Evolutionary conservation across 2,797 vertebrate species (phyloP).

Genomic region (Selene dorsalis): DNA sequence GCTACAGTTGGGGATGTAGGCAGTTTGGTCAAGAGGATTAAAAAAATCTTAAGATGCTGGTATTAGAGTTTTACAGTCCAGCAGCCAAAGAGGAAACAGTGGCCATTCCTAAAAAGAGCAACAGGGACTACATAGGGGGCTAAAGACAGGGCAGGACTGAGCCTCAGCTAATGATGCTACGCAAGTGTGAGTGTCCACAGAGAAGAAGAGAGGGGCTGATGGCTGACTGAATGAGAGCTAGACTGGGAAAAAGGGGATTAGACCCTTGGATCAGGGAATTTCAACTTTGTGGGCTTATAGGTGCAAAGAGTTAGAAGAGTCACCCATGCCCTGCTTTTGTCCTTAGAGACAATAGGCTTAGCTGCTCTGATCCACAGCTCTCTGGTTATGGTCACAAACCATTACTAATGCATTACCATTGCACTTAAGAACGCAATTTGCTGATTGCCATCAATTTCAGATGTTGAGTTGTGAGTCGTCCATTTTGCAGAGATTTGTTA

Average conservation of each 20-base stretch:
- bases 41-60: conserved; percentile 75
- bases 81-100: conserved; percentile 76
- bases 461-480: conserved; percentile 50
- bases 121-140: conserved; percentile 71
- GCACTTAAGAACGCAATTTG: conserved; percentile 78
- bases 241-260: conserved; percentile 81
- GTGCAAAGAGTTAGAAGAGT: conserved; percentile 77
- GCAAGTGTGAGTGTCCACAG: conserved; percentile 66
- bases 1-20: conserved; percentile 38
- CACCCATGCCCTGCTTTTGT: conserved; percentile 79
- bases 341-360: conserved; percentile 82
- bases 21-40: conserved; percentile 81
- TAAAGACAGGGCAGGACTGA: conserved; percentile 73
- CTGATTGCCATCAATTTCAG: conserved; percentile 80
- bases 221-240: conserved; percentile 70
- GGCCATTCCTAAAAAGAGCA: conserved; percentile 80
- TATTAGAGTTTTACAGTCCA: conserved; percentile 79
- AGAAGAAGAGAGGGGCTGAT: conserved; percentile 68
- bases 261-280: conserved; percentile 73
- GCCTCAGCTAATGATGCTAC: conserved; percentile 83
- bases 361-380: conserved; percentile 69
- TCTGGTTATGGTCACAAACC: conserved; percentile 77
- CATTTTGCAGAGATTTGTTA: conserved; percentile 56
- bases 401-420: conserved; percentile 75
- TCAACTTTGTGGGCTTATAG: conserved; percentile 75